phyloP scores from a whole-genome alignment of 2,113 vertebrate species.

The Monarcha castaneiventris region DNA sequence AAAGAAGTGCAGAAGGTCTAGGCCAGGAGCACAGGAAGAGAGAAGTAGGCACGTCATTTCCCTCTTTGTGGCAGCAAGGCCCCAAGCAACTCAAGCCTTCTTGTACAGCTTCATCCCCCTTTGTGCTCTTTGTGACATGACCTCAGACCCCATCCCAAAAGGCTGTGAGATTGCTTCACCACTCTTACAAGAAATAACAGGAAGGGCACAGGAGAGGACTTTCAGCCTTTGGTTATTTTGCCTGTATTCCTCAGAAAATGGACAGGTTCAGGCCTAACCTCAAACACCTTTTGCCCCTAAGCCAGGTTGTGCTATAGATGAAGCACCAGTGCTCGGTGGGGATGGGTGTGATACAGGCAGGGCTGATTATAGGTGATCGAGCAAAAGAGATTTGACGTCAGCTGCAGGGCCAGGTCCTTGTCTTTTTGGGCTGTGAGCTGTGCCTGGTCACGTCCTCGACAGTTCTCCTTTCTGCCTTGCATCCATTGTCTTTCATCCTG shows the following conservation, averaged over 20 bases:
- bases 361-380: background rate
- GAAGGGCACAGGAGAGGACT: background rate
- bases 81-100: background rate
- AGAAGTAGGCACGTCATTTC: background rate
- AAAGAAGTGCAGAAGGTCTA: background rate
- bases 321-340: background rate
- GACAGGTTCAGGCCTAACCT: background rate
- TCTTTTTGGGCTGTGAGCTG: background rate
- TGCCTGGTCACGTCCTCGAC: rapidly evolving
- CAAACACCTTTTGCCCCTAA: background rate
- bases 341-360: too few relatives aligned
- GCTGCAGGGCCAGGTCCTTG: background rate
- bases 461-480: background rate
- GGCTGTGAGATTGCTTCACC: background rate
- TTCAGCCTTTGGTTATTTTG: background rate
- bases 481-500: background rate
- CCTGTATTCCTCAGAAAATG: background rate
- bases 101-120: background rate
- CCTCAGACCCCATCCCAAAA: background rate
- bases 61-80: background rate
- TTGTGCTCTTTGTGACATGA: rapidly evolving
- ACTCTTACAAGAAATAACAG: background rate
- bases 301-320: background rate
- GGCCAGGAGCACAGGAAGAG: background rate
- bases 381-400: background rate